Base-by-base conservation (phyloP, 2,888 invertebrate species). In the Lasius platythorax region DNA sequence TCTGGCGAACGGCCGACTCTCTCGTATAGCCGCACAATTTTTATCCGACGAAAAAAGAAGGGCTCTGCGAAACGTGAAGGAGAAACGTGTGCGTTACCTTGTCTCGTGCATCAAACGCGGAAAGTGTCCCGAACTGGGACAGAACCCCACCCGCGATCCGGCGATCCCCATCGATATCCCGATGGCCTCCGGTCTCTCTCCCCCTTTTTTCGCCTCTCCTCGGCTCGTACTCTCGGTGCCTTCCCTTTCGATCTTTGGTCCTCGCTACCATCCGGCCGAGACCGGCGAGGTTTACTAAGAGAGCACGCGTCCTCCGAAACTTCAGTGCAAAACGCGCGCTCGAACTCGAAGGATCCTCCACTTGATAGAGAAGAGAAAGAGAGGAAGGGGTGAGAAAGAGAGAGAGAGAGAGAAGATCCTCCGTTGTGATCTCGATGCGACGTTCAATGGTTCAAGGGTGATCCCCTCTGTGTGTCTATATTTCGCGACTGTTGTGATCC, bases 301-400 rank as follows among this genome's bases (percentile, higher is more conserved):
- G 91, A 92, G 91, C 92, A 93, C 93, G 89, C 89, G 92, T 92
- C 92, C 91, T 91, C 91, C 87, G 88, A 92, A 91, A 94, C 93
- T 93, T 93, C 94, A 94, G 94, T 94, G 90, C 91, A 92, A 92
- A 91, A 92, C 93, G 94, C 91, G 93, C 94, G 89, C 92, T 93
- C 93, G 89, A 87, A 92, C 93, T 91, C 91, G 91, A 92, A 94
- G 92, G 92, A 93, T 91, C 88, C 88, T 88, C 84, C 84, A 81
- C 76, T 70, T 33, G 43, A 76, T 37, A 43, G 43, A 61, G 50
- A 40, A n/a, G 6, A 53, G 28, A 53, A 64, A 75, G 28, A 61
- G 23, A 83, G 58, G 68, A 46, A 37, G 37, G 37, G n/a, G 37
- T 43, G 50, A 28, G 30, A 46, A 11, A 9, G 2, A 73, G n/a